These are phyloP conservation scores for Microctenopoma stevenorrisi DNA, from an alignment of 2,797 vertebrate genomes.

Conservation along the genomic window DNA sequence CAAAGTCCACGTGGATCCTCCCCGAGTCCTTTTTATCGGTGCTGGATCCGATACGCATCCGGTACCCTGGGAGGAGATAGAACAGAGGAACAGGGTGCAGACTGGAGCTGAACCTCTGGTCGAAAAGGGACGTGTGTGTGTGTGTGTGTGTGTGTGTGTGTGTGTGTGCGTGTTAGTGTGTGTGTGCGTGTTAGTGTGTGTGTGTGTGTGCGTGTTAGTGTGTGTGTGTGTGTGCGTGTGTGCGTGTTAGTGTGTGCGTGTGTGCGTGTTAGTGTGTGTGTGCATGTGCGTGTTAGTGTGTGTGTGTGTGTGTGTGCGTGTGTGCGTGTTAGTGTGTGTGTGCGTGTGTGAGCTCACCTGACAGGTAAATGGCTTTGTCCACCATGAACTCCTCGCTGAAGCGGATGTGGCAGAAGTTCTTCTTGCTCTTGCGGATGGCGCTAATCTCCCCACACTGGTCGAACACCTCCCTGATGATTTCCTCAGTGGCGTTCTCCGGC, in stretches of 20 bases:
- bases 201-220: no score
- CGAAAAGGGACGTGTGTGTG: no score
- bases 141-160: background rate
- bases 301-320: background rate
- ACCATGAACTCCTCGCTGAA: constrained; percentile 93
- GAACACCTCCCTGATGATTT: constrained; percentile 92
- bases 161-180: no score
- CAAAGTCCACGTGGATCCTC: constrained; percentile 94
- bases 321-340: background rate
- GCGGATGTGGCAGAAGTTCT: constrained; percentile 97
- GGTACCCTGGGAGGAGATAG: constrained; percentile 84
- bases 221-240: no score
- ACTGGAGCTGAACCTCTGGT: no score
- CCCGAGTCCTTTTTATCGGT: constrained; percentile 96
- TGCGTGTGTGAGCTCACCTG: constrained; percentile 50
- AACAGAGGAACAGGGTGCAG: background rate
- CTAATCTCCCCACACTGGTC: constrained; percentile 92
- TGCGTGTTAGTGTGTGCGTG: no score
- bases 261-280: no score
- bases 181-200: no score
- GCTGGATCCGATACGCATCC: constrained; percentile 93
- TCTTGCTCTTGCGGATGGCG: constrained; percentile 95
- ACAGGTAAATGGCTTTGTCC: constrained; percentile 91
- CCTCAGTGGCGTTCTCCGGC: constrained; percentile 91
- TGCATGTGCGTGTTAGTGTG: background rate